Conservation (phyloP, 2,888 invertebrate genomes). For the Dryobotodes eremita region DNA sequence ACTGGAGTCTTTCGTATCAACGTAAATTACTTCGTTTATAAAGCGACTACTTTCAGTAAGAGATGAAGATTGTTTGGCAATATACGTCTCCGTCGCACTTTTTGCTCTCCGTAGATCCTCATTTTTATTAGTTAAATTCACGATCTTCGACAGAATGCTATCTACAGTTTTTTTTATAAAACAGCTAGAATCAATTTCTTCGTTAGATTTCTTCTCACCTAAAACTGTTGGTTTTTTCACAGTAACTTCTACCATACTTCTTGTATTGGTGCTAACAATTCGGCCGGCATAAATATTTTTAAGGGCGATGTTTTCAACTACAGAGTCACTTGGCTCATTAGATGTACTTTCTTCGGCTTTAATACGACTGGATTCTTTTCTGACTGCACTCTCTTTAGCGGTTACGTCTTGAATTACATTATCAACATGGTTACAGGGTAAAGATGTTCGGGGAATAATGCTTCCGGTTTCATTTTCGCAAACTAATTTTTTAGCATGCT, state of each 20-base stretch:
- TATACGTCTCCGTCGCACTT: neutral
- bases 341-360: neutral
- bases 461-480: neutral
- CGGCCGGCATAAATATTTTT: neutral
- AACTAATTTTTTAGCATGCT: neutral
- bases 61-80: neutral
- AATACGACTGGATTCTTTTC: neutral
- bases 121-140: constrained; percentile 2
- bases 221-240: constrained; percentile 1
- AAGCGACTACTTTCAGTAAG: neutral
- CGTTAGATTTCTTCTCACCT: neutral
- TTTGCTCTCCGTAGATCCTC: constrained; percentile 4
- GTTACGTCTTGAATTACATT: constrained; percentile 8
- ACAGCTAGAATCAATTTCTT: constrained; percentile 2
- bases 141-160: neutral
- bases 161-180: constrained; percentile 31
- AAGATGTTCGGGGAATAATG: neutral
- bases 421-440: neutral
- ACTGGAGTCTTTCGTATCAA: constrained; percentile 1
- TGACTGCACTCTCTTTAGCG: neutral
- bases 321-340: neutral
- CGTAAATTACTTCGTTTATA: neutral
- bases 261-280: constrained; percentile 2
- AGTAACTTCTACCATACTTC: constrained; percentile 2
- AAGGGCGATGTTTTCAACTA: neutral